Evolutionary conservation across 2,113 vertebrate genomes (phyloP).

Genomic region (Corapipo altera): DNA sequence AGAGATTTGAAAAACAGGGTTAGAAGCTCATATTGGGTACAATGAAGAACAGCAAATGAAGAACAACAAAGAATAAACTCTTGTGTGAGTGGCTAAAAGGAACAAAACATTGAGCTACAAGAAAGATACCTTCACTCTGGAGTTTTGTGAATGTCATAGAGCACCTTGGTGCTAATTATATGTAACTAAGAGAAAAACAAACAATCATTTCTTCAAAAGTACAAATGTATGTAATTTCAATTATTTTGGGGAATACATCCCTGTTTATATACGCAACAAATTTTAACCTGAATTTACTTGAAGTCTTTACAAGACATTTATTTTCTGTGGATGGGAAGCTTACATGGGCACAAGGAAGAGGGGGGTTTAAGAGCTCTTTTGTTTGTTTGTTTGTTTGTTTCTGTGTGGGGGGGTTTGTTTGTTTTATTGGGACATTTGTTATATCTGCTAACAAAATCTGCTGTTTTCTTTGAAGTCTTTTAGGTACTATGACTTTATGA

Average conservation of each 20-base stretch:
- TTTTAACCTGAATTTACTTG: not conserved
- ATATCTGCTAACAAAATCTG: not conserved
- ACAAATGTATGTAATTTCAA: not conserved
- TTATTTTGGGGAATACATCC: not conserved
- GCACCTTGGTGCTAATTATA: not conserved
- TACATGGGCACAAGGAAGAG: not conserved
- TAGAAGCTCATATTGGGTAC: not conserved
- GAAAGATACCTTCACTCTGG: not conserved
- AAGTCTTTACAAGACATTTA: not conserved
- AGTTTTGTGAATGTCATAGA: not conserved
- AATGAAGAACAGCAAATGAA: not conserved
- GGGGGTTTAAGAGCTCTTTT: not conserved
- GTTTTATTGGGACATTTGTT: not conserved
- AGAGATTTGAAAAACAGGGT: not conserved
- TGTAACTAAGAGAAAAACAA: not conserved
- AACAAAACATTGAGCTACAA: not conserved
- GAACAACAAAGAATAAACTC: not conserved
- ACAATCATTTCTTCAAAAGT: not conserved
- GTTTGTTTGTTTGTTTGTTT: not conserved
- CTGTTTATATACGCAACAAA: not conserved
- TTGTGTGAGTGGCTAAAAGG: not conserved
- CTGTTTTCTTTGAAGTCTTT: not conserved
- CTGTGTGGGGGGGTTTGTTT: too few relatives aligned
- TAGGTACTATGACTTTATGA: not conserved
- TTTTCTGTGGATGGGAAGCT: not conserved